phyloP scores from a whole-genome alignment of 2,888 invertebrate genomes.

The Tipula confusa region DNA sequence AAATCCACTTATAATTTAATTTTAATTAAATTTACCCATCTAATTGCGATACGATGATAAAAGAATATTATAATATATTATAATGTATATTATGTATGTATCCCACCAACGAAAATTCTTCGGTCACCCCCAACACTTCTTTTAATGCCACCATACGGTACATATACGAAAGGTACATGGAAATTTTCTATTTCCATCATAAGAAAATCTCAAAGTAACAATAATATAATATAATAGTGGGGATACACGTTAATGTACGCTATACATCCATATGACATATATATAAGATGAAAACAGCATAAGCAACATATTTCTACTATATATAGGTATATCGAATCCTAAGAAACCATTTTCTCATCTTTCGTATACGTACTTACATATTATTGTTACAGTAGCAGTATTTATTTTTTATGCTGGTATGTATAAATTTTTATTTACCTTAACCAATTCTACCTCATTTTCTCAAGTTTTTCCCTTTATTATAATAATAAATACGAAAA shows the following conservation, averaged over 20 bases:
- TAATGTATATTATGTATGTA: too few relatives aligned
- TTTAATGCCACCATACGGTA: background rate
- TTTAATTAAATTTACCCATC: background rate
- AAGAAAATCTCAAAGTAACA: background rate
- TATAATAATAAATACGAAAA: background rate
- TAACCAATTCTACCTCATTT: background rate
- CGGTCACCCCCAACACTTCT: background rate
- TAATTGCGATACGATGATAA: background rate
- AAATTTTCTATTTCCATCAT: background rate
- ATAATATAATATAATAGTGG: background rate
- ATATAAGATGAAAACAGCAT: background rate
- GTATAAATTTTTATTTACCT: background rate
- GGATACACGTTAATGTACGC: background rate
- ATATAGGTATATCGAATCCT: background rate
- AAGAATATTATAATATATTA: too few relatives aligned
- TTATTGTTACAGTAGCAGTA: background rate
- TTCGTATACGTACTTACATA: background rate
- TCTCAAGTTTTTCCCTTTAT: background rate
- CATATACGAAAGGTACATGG: background rate
- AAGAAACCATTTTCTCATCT: background rate
- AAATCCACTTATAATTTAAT: background rate
- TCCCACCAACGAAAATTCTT: background rate
- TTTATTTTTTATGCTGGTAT: background rate
- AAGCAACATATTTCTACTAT: background rate
- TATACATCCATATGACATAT: background rate